These are phyloP conservation scores for Hydrotaea cyrtoneurina DNA, from an alignment of 2,888 invertebrate genomes.

Conservation along the genomic window DNA sequence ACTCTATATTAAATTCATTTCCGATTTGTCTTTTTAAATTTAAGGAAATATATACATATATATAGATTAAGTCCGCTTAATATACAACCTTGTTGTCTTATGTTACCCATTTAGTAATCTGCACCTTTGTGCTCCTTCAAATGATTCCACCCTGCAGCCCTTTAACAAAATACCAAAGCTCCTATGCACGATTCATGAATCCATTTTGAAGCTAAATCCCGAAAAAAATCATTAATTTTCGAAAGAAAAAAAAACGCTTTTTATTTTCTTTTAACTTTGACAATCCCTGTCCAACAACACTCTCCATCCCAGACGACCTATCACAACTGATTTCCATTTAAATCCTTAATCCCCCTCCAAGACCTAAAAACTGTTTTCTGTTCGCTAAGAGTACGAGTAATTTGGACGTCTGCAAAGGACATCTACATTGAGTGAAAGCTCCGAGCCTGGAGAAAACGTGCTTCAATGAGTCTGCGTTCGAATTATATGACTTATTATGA, in stretches of 20 bases:
- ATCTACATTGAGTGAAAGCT: conserved; percentile 50
- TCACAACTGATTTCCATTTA: conserved; percentile 14
- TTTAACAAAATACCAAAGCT: no score
- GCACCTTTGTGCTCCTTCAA: no score
- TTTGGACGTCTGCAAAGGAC: conserved; percentile 45
- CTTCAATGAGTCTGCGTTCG: conserved; percentile 24
- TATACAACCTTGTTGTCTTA: no score
- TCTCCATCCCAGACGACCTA: conserved; percentile 15
- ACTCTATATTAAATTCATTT: no score
- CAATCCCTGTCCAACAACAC: not conserved
- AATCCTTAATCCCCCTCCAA: not conserved
- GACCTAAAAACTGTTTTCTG: not conserved
- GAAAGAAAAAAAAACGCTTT: not conserved
- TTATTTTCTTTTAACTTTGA: not conserved
- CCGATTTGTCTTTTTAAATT: no score
- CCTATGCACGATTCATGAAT: no score
- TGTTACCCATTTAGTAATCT: no score
- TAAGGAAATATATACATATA: no score
- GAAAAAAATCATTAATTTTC: not conserved
- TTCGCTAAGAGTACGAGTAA: not conserved
- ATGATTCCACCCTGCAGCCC: no score
- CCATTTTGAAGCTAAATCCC: no score
- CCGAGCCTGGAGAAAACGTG: not conserved
- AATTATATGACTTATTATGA: not conserved
- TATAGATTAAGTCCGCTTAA: no score